Percentiles rank a stretch among this genome's conserved stretches.
Evolutionary conservation across 2,113 vertebrate genomes (phyloP).

Genomic region (Pangasianodon hypophthalmus): DNA sequence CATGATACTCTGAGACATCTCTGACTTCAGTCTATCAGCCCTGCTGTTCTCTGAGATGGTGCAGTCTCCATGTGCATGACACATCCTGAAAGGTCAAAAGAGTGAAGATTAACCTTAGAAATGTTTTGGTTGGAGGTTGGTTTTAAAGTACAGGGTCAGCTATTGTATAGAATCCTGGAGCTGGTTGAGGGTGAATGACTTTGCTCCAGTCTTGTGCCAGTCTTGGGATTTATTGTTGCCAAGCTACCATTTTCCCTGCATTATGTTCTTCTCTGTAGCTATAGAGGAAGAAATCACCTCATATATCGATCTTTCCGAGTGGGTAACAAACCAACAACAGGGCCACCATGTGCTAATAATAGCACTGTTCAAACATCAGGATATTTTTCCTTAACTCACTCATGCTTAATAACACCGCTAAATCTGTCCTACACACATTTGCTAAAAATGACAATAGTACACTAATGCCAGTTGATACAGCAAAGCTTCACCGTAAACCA

Average conservation of each 20-base stretch:
- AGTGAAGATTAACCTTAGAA: neutral
- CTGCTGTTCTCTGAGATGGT: slow-evolving; percentile 12
- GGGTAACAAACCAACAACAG: neutral
- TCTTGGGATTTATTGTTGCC: neutral
- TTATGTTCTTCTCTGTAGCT: neutral
- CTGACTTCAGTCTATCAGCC: neutral
- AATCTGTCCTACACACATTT: neutral
- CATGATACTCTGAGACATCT: slow-evolving; percentile 1
- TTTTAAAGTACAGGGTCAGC: neutral
- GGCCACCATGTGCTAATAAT: neutral
- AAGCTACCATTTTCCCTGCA: neutral
- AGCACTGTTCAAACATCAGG: neutral
- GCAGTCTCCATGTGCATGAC: neutral
- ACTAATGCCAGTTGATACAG: neutral
- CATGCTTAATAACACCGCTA: neutral
- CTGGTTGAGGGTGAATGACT: neutral
- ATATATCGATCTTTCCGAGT: neutral
- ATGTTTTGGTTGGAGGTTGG: neutral
- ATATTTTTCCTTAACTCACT: neutral
- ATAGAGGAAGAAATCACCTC: neutral
- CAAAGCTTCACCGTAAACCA: neutral
- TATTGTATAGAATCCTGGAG: neutral
- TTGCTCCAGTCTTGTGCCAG: neutral
- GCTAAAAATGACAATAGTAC: neutral
- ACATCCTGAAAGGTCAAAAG: slow-evolving; percentile 15